Percentiles rank a stretch among this genome's conserved stretches.
Evolutionary conservation across 92 coral and sea anemone species (phyloP).

Genomic region (Parazoanthus swiftii): DNA sequence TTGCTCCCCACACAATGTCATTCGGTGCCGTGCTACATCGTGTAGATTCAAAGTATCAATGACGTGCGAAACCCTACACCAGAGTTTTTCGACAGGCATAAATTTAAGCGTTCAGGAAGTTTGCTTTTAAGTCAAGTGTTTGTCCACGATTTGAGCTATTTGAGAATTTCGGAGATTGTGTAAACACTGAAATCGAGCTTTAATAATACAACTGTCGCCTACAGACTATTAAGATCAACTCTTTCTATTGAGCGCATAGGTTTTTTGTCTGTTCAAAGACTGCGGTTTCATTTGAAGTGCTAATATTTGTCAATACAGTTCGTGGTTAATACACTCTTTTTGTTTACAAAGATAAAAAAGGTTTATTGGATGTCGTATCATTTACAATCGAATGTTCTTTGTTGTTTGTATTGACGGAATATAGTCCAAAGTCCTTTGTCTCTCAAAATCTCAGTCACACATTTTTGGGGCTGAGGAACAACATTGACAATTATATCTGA

Average conservation of each 20-base stretch:
- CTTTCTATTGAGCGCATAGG: not conserved
- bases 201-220: not conserved
- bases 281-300: slow-evolving; percentile 35
- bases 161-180: not conserved
- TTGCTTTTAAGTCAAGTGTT: not conserved
- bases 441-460: not conserved
- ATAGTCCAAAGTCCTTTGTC: not conserved
- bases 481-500: not conserved
- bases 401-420: not conserved
- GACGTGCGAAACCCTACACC: slow-evolving; percentile 25
- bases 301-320: not conserved
- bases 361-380: slow-evolving; percentile 22
- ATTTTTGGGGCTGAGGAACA: not conserved
- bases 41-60: not conserved
- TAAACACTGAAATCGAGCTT: slow-evolving; percentile 24
- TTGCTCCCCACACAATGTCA: not conserved
- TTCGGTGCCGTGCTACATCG: not conserved
- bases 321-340: not conserved
- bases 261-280: not conserved
- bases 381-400: not conserved
- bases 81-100: not conserved
- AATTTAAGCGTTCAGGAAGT: slow-evolving; percentile 13
- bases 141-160: not conserved
- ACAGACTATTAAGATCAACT: not conserved
- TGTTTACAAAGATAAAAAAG: slow-evolving; percentile 38